A percentile compares a stretch with the other conserved stretches of the same genome.
Conservation (phyloP, 2,797 vertebrate genomes). For the Anolis apletophallus region DNA sequence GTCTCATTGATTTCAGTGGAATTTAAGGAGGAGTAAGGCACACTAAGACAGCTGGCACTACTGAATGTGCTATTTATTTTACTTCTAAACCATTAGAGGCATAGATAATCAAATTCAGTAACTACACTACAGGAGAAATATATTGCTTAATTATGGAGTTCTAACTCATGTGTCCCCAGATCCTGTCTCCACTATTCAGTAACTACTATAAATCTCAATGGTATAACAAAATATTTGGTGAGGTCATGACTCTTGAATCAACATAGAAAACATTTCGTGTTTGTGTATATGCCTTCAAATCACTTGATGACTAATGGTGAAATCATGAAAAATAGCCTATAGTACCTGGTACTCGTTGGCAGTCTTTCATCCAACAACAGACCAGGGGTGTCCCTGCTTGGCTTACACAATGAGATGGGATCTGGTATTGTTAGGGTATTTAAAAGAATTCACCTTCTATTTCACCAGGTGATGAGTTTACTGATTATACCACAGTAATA, state of each 20-base stretch:
- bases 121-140: constrained; percentile 8
- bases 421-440: too few relatives aligned
- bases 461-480: neutral
- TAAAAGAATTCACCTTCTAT: neutral
- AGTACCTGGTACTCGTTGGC: too few relatives aligned
- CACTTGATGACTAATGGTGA: too few relatives aligned
- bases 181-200: neutral
- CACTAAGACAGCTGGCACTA: constrained; percentile 5
- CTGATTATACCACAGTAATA: neutral
- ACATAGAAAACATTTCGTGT: neutral
- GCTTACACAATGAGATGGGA: too few relatives aligned
- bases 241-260: neutral
- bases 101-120: constrained; percentile 18
- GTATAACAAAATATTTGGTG: neutral
- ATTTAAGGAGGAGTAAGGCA: constrained; percentile 8
- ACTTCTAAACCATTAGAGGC: constrained; percentile 28
- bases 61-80: constrained; percentile 18
- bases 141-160: constrained; percentile 28
- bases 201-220: neutral
- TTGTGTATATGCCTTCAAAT: too few relatives aligned
- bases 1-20: constrained; percentile 23
- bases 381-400: too few relatives aligned
- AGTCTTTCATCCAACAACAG: too few relatives aligned
- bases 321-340: too few relatives aligned
- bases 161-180: constrained; percentile 5